phyloP scores from a whole-genome alignment of 2,113 vertebrate species.

The Emydura subglobosa region DNA sequence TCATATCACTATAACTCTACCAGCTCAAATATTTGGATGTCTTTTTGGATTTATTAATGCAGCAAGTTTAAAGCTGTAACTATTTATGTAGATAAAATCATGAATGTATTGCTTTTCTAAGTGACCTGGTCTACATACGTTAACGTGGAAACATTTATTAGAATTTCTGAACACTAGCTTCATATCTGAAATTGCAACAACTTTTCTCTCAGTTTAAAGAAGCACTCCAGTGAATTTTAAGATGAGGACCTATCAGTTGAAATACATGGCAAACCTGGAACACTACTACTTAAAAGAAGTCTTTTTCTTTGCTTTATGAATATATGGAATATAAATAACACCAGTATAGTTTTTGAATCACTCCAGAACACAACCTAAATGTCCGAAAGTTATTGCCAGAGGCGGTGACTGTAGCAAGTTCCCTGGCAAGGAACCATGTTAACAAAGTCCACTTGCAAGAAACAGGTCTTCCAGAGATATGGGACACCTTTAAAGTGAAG shows the following conservation, averaged over 20 bases:
- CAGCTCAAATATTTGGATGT: conserved; percentile 53
- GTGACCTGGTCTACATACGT: conserved; percentile 37
- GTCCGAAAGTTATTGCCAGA: conserved; percentile 1
- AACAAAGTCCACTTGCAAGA: neutral
- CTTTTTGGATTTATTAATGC: conserved; percentile 66
- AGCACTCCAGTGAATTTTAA: neutral
- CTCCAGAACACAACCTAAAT: neutral
- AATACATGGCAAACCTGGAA: neutral
- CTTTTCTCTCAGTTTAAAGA: conserved; percentile 9
- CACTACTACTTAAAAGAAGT: neutral
- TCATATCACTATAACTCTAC: conserved; percentile 74
- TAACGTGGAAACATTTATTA: conserved; percentile 30
- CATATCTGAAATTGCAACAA: neutral
- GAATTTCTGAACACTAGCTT: neutral
- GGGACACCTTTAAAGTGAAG: neutral
- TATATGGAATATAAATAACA: neutral
- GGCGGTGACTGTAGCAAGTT: neutral
- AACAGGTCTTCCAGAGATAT: neutral
- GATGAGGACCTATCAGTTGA: neutral
- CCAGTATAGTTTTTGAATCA: neutral
- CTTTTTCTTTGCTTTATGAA: conserved; percentile 18
- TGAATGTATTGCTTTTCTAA: conserved; percentile 62
- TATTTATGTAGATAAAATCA: conserved; percentile 62
- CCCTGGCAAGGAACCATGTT: neutral
- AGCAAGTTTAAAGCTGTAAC: conserved; percentile 60